phyloP scores from a whole-genome alignment of 2,113 vertebrate species.

The Sylvilagus bachmani region DNA sequence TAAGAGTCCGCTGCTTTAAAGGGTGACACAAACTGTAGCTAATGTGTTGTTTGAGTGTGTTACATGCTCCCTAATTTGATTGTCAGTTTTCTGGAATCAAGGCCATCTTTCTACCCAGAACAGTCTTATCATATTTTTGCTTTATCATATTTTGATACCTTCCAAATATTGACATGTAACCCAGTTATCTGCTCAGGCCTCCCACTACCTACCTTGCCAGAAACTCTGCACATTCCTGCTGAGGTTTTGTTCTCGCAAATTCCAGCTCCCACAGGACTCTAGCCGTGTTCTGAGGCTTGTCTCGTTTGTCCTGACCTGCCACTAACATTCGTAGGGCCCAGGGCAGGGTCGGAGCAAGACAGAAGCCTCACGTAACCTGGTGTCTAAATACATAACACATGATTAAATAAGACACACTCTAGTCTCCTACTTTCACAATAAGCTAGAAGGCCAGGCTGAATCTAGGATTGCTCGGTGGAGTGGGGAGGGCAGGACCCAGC shows the following conservation, averaged over 20 bases:
- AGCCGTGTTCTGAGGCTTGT: not conserved
- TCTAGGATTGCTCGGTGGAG: not conserved
- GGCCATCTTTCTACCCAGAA: not conserved
- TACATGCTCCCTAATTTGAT: not conserved
- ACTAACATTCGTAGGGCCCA: not conserved
- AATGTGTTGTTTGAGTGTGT: not conserved
- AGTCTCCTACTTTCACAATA: not conserved
- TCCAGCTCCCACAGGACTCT: not conserved
- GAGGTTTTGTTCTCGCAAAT: not conserved
- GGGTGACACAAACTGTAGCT: not conserved
- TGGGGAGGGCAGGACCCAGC: not conserved
- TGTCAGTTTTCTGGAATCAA: conserved; percentile 3
- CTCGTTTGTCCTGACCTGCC: not conserved
- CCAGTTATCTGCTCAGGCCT: not conserved
- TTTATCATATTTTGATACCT: not conserved
- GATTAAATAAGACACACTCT: not conserved
- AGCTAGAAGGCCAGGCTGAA: not conserved
- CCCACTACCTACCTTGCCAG: not conserved
- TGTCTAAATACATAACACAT: conserved; percentile 8
- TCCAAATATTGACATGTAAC: not conserved
- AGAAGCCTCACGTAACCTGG: not conserved
- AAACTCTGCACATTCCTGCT: not conserved
- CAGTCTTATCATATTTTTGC: not conserved
- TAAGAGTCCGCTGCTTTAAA: not conserved
- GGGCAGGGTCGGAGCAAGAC: not conserved